Evolutionary conservation across 2,888 invertebrate genomes (phyloP).

Genomic region (Achlya flavicornis): DNA sequence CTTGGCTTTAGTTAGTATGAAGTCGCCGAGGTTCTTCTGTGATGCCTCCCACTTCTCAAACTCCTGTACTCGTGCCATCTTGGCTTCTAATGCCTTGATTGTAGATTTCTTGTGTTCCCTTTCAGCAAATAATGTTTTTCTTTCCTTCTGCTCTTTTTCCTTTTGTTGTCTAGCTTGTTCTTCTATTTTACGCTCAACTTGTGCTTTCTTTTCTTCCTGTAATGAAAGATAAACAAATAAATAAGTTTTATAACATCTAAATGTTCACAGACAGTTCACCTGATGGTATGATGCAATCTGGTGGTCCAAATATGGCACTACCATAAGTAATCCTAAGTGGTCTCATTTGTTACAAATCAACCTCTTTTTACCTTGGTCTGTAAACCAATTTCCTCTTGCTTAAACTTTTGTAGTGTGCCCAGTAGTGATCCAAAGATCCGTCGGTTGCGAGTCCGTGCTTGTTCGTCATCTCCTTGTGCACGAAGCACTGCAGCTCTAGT

Average conservation of each 20-base stretch:
- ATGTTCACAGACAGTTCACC: too few relatives aligned
- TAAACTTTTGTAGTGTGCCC: constrained; percentile 97
- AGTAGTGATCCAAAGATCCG: constrained; percentile 98
- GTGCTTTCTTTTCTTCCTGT: constrained; percentile 83
- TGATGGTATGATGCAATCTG: too few relatives aligned
- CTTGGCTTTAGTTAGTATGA: constrained; percentile 93
- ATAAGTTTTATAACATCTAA: too few relatives aligned
- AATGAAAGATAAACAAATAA: constrained; percentile 25
- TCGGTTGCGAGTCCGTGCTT: constrained; percentile 92
- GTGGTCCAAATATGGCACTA: too few relatives aligned
- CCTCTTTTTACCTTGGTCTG: constrained; percentile 86
- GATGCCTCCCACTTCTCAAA: constrained; percentile 93
- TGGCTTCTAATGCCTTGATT: constrained; percentile 94
- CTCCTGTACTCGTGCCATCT: constrained; percentile 94
- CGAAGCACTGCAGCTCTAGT: constrained; percentile 84
- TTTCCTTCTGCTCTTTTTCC: constrained; percentile 91
- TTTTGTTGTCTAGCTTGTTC: constrained; percentile 94
- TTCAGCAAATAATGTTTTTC: constrained; percentile 92
- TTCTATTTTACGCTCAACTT: constrained; percentile 97
- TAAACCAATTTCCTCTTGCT: constrained; percentile 95
- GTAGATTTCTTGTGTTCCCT: constrained; percentile 94
- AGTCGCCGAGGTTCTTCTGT: constrained; percentile 90
- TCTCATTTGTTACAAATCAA: neutral
- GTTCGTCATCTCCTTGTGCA: constrained; percentile 92
- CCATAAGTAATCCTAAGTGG: too few relatives aligned